A percentile compares a stretch with the other conserved stretches of the same genome.
These are phyloP conservation scores for Scolopax bukidnonensis DNA, from an alignment of 2,797 vertebrate genomes.

Conservation along the genomic window DNA sequence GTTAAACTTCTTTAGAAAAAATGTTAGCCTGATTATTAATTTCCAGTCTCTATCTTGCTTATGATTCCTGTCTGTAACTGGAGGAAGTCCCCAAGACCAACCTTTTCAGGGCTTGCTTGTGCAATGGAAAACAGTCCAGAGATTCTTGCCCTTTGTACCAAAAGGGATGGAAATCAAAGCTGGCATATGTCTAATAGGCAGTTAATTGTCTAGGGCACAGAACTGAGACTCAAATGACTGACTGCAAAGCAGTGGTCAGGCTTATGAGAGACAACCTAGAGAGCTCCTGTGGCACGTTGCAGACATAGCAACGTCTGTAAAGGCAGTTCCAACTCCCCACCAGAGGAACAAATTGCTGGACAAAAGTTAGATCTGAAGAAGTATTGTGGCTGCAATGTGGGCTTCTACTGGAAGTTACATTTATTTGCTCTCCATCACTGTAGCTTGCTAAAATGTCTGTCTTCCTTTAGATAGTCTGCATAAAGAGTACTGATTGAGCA, in stretches of 20 bases:
- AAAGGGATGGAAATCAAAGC: background rate
- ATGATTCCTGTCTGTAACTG: background rate
- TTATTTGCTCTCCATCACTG: background rate
- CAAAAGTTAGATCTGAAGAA: background rate
- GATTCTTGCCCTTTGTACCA: background rate
- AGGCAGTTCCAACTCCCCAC: background rate
- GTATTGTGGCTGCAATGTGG: background rate
- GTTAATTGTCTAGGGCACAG: background rate
- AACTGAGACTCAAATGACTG: background rate
- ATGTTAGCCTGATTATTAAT: too few species aligned
- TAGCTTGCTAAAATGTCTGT: background rate
- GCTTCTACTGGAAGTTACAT: accelerated
- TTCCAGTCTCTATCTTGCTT: background rate
- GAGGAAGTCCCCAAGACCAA: background rate
- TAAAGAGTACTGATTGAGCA: background rate
- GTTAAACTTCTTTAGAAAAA: background rate
- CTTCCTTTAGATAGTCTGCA: background rate
- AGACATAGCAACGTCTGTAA: accelerated
- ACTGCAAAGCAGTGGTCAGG: background rate
- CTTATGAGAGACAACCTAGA: background rate
- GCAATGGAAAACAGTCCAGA: background rate
- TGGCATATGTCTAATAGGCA: background rate
- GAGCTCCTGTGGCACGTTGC: background rate
- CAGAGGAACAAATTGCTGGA: background rate
- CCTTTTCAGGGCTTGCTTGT: background rate